Evolutionary conservation across 2,888 invertebrate genomes (phyloP), one percentile per base, ranked within the genome.

Genomic region (Luperina nickerlii): DNA sequence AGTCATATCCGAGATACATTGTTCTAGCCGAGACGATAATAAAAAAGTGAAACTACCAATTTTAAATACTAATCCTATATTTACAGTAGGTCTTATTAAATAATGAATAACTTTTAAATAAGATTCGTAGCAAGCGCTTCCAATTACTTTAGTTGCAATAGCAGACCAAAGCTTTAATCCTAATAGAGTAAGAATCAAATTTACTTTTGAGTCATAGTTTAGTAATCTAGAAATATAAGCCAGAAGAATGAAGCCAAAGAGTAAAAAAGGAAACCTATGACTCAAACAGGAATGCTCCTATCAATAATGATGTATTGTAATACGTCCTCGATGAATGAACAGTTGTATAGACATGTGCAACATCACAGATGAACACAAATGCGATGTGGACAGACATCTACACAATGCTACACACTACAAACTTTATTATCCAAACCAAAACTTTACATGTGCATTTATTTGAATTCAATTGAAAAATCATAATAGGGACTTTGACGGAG

Each of bases 381-480:
- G 92, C 96, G 97, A 97, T 97, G 97, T 95, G 87, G 92, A 90
- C 97, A 95, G 96, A 97, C 96, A 93, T 97, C 97, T 96, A 94
- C 91, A 93, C 93, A 96, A 97, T 94, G 93, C 92, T 90, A 87
- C 66, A 87, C 69, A 82, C 82, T 81, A 86, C 75, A 80, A 81
- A 86, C 78, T 76, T 86, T 79, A 42, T 11, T 76, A 54, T 77
- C 51, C 73, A 71, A 73, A 77, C 54, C 77, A 76, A 74, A 72
- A 51, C 51, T 74, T 45, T 38, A 62, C 45, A 66, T 62, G n/a
- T 68, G 24, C n/a, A 38, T 66, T 57, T 70, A 38, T 66, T 57
- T 70, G 27, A 72, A 74, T 74, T 75, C 27, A 69, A 65, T 66
- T 76, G 32, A 7, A 57, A 62, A 76, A 81, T 45, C 42, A 15